Evolutionary conservation across 2,888 invertebrate species (phyloP).

Genomic region (Sesia apiformis): DNA sequence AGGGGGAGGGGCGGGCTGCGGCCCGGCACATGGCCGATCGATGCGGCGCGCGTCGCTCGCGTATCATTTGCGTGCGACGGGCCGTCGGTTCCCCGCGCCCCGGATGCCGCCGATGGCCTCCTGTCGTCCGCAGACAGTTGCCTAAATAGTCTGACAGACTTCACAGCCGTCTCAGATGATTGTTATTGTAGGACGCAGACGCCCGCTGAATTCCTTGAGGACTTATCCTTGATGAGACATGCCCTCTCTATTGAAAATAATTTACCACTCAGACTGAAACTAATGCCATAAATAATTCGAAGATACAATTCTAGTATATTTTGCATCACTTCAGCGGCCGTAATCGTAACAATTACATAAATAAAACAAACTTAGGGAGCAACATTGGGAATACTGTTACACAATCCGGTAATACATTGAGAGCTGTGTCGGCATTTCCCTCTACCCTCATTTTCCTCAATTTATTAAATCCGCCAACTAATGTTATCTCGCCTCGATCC

Average conservation of each 20-base stretch:
- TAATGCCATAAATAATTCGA: too few relatives aligned
- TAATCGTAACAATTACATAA: background rate
- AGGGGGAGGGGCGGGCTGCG: slow-evolving; percentile 21
- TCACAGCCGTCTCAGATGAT: background rate
- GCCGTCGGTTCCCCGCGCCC: slow-evolving; percentile 28
- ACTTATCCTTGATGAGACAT: background rate
- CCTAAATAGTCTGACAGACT: slow-evolving; percentile 19
- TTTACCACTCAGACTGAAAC: too few relatives aligned
- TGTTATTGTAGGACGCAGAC: background rate
- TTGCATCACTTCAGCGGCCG: background rate
- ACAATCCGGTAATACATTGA: slow-evolving; percentile 2
- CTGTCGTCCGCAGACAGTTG: slow-evolving; percentile 15
- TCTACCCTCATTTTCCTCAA: background rate
- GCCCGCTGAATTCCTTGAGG: background rate
- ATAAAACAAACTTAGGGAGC: background rate
- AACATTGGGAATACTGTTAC: background rate
- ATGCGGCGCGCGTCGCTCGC: slow-evolving; percentile 56
- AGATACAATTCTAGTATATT: background rate
- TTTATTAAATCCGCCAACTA: slow-evolving; percentile 1
- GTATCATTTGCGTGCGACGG: slow-evolving; percentile 67
- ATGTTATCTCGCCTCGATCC: background rate
- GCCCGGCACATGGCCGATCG: slow-evolving; percentile 49
- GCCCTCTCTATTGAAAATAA: background rate
- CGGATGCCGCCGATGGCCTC: slow-evolving; percentile 30
- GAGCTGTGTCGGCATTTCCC: slow-evolving; percentile 1